Conservation (phyloP, 1,140 invertebrate species). For the Cylas formicarius region DNA sequence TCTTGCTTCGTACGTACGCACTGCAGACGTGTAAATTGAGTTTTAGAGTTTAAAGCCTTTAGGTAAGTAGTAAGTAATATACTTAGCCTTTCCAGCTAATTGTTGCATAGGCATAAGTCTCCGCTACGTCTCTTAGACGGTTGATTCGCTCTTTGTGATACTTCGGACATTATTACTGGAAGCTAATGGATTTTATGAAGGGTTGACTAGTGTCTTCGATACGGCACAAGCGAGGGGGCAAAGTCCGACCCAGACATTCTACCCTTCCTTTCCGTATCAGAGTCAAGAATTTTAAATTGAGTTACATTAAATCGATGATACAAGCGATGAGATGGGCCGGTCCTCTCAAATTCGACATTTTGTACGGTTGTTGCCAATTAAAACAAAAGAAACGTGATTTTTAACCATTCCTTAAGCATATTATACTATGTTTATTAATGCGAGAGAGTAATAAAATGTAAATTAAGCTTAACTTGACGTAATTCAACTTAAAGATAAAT, state of each 20-base stretch:
- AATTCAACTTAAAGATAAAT: no score
- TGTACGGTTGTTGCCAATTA: no score
- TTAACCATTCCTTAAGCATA: no score
- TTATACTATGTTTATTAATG: no score
- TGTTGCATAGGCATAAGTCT: conserved; percentile 41
- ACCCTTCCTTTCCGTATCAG: neutral
- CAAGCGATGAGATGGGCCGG: no score
- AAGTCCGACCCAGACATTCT: neutral
- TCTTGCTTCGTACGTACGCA: conserved; percentile 22
- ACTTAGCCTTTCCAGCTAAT: conserved; percentile 40
- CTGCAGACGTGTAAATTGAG: conserved; percentile 37
- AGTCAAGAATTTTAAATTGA: neutral
- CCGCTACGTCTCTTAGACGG: conserved; percentile 37
- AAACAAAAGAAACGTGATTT: no score
- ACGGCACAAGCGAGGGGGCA: neutral
- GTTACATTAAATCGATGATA: no score
- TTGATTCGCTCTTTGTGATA: conserved; percentile 41
- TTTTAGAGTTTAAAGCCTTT: conserved; percentile 37
- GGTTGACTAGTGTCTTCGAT: conserved; percentile 32
- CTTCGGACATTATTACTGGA: conserved; percentile 43
- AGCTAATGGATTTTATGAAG: conserved; percentile 43
- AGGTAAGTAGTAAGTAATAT: conserved; percentile 42
- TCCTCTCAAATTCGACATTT: no score
- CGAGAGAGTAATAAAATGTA: no score
- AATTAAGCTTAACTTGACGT: no score